Percentiles rank a stretch among this genome's conserved stretches.
Evolutionary conservation across 2,888 invertebrate genomes (phyloP).

Genomic region (Drosophila anomelani): DNA sequence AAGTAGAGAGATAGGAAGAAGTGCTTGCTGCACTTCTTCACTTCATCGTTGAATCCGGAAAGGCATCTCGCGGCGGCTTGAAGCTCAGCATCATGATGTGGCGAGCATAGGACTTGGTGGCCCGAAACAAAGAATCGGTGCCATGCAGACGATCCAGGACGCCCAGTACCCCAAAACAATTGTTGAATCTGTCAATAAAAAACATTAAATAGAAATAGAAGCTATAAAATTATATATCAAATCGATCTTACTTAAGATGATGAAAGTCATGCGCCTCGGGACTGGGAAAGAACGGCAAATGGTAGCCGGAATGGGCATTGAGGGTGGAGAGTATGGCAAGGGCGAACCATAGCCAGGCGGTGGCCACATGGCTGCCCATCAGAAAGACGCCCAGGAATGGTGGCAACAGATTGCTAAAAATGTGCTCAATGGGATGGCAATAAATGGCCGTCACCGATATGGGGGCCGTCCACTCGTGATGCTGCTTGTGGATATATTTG

Average conservation of each 20-base stretch:
- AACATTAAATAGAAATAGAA: not conserved
- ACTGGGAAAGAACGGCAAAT: constrained; percentile 93
- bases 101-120: constrained; percentile 89
- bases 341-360: constrained; percentile 91
- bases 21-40: constrained; percentile 37
- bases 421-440: constrained; percentile 91
- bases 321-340: constrained; percentile 91
- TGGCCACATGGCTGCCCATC: constrained; percentile 91
- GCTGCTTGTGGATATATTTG: constrained; percentile 93
- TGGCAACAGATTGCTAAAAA: constrained; percentile 91
- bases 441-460: constrained; percentile 93
- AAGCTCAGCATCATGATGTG: constrained; percentile 90
- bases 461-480: constrained; percentile 95
- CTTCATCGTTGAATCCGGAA: constrained; percentile 86
- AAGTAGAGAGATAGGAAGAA: not conserved
- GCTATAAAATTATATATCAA: not conserved
- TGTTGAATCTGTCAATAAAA: constrained; percentile 88
- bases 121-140: constrained; percentile 91
- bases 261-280: constrained; percentile 95
- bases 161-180: constrained; percentile 93
- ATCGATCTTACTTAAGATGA: constrained; percentile 89
- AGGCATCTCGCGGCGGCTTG: constrained; percentile 88
- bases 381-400: constrained; percentile 90
- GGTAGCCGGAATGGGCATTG: constrained; percentile 94
- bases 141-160: constrained; percentile 93